Percentiles rank a stretch among this genome's conserved stretches.
Evolutionary conservation across 2,797 vertebrate genomes (phyloP).

Genomic region (Tenualosa ilisha): DNA sequence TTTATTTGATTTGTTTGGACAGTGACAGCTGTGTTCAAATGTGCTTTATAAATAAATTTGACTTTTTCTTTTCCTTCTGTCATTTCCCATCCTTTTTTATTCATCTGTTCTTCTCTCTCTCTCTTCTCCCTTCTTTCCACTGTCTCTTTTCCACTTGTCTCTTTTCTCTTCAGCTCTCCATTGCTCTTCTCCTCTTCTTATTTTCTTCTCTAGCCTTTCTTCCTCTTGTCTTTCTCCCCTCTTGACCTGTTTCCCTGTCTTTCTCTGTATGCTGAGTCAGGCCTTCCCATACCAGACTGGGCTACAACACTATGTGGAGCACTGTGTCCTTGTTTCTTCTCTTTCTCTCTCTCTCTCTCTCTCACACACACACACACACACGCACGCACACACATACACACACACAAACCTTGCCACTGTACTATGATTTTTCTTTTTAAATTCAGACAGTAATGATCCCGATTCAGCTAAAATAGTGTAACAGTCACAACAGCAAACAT

Average conservation of each 20-base stretch:
- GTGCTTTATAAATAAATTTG: no score
- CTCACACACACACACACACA: not conserved
- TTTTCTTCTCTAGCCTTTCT: not conserved
- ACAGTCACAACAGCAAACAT: not conserved
- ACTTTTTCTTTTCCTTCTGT: not conserved
- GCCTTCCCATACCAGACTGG: not conserved
- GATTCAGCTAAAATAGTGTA: not conserved
- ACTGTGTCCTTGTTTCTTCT: not conserved
- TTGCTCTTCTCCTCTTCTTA: not conserved
- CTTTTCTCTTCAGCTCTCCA: not conserved
- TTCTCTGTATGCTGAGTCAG: not conserved
- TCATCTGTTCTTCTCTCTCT: constrained; percentile 5
- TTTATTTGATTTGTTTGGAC: no score
- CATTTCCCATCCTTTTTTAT: not conserved
- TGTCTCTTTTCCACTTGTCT: not conserved
- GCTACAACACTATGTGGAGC: not conserved
- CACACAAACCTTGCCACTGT: not conserved
- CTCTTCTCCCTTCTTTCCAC: not conserved
- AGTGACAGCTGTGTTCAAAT: no score
- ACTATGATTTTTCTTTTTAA: not conserved
- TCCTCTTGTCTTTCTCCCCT: not conserved
- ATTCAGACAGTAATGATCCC: not conserved
- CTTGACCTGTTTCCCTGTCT: not conserved
- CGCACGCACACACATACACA: not conserved
- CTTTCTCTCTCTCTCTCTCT: not conserved